Evolutionary conservation across 2,797 vertebrate genomes (phyloP), one percentile per base, ranked within the genome.

Genomic region (Sebastes vulpes): DNA sequence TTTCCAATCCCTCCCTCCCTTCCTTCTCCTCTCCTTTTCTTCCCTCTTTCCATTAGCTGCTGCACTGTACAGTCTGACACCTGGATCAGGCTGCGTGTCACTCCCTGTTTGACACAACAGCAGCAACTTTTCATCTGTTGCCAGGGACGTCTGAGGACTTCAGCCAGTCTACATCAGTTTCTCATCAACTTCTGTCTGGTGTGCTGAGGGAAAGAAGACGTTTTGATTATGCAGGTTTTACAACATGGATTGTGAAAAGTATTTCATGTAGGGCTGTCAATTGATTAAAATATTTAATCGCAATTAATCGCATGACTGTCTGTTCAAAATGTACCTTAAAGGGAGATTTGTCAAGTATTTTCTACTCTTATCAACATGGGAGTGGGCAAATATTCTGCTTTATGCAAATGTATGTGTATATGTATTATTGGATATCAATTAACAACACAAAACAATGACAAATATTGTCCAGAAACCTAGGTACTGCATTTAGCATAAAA

Each of bases 81-180:
- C 89, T 94, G 91, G 90, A 92, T 93, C 77, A 81, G 85, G 65
- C 88, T 72, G 76, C 29, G 66, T 80, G 86, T 87, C 86, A 65
- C 73, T 81, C 65, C 53, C 75, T 71, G 68, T 77, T 83, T 73
- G 78, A 87, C 83, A 83, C 79, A 82, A 68, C 74, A 25, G 81
- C 79, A 71, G 66, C 72, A 85, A 82, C 79, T 79, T 86, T 85
- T 85, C 73, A 77, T 72, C 70, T 64, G 83, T 82, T 79, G 71
- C 42, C 42, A 77, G 52, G 53, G 50, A 78, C 2, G 66, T 80
- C 80, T 87, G 65, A 79, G 9, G 64, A 58, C 75, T 77, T 87
- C 80, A 69, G 35, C 59, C 12, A 6, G 64, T 76, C 75, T 26
- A 3, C 58, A 60, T 72, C 66, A 11, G 32, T 52, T 80, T 84